phyloP scores from a whole-genome alignment of 2,888 invertebrate species.

The Eupithecia tripunctaria region DNA sequence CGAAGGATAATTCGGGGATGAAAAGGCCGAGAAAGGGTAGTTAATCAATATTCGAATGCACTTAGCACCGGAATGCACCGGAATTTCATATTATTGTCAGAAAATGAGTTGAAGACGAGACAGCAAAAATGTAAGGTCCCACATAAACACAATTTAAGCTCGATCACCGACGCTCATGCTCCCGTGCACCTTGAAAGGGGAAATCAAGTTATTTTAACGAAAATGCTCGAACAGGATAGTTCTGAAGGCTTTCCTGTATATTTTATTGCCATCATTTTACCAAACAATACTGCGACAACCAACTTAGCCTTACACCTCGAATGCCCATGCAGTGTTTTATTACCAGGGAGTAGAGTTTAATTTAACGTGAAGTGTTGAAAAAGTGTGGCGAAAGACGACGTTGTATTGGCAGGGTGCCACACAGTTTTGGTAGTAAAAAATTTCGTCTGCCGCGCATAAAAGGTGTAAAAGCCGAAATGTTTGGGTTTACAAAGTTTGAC shows the following conservation, averaged over 20 bases:
- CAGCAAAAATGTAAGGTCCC: conserved; percentile 28
- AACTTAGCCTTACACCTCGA: conserved; percentile 46
- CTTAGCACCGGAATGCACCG: too few species aligned
- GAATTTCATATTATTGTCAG: background rate
- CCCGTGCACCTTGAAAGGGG: conserved; percentile 43
- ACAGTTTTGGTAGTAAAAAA: conserved; percentile 66
- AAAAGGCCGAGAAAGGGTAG: too few species aligned
- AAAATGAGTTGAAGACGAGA: conserved; percentile 16
- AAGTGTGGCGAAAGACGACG: conserved; percentile 42
- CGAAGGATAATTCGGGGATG: background rate
- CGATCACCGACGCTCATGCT: conserved; percentile 39
- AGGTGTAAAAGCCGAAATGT: conserved; percentile 70
- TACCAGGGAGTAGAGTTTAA: conserved; percentile 45
- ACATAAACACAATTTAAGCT: conserved; percentile 41
- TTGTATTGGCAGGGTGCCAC: conserved; percentile 72
- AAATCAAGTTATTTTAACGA: conserved; percentile 49
- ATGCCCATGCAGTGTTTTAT: conserved; percentile 45
- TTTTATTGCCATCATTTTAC: conserved; percentile 77
- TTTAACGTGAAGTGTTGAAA: conserved; percentile 27
- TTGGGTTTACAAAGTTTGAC: conserved; percentile 64
- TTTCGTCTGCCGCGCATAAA: conserved; percentile 69
- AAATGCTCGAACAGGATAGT: conserved; percentile 56
- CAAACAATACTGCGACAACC: conserved; percentile 67
- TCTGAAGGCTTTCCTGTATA: conserved; percentile 69
- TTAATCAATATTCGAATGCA: background rate